Evolutionary conservation across 2,888 invertebrate species (phyloP).

Genomic region (Andrena trimmerana): DNA sequence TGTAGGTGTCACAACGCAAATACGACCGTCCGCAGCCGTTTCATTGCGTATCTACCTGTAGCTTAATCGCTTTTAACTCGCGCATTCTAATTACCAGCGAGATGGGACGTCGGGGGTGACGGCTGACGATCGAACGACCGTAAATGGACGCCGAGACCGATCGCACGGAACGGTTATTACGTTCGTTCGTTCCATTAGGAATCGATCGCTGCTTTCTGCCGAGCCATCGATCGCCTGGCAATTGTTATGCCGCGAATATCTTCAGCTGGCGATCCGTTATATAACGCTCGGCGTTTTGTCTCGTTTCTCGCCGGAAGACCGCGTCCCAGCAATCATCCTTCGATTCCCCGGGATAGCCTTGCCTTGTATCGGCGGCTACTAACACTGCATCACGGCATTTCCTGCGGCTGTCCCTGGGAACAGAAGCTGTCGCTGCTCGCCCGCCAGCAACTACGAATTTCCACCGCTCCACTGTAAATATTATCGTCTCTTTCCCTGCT

Average conservation of each 20-base stretch:
- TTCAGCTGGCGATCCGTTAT: constrained; percentile 45
- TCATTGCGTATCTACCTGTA: constrained; percentile 48
- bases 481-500: constrained; percentile 3
- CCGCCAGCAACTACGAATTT: not conserved
- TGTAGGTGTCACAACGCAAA: constrained; percentile 66
- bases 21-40: constrained; percentile 32
- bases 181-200: constrained; percentile 57
- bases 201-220: not conserved
- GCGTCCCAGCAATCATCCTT: constrained; percentile 8
- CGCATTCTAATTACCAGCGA: constrained; percentile 55
- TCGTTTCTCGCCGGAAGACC: not conserved
- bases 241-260: constrained; percentile 62
- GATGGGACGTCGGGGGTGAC: constrained; percentile 60
- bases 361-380: not conserved
- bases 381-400: not conserved
- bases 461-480: constrained; percentile 2
- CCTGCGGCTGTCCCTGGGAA: not conserved
- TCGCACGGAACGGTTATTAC: constrained; percentile 60
- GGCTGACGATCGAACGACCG: constrained; percentile 54
- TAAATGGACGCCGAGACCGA: constrained; percentile 67
- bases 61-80: constrained; percentile 61
- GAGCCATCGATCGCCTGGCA: constrained; percentile 38
- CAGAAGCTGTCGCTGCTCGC: not conserved
- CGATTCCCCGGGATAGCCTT: not conserved
- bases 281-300: constrained; percentile 42